Evolutionary conservation across 2,797 vertebrate genomes (phyloP).

Genomic region (Sebastes nivosus): DNA sequence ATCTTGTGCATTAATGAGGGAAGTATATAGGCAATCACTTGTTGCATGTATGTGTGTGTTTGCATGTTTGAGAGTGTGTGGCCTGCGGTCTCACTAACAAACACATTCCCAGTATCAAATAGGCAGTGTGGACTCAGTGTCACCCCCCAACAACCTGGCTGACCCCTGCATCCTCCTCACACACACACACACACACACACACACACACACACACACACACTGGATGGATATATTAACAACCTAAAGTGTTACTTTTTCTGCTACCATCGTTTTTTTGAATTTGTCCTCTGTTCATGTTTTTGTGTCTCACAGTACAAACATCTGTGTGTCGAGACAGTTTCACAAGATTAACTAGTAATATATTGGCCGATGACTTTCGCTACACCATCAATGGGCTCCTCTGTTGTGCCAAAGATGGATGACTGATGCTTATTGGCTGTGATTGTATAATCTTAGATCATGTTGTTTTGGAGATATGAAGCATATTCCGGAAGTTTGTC

Average conservation of each 20-base stretch:
- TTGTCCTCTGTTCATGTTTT: neutral
- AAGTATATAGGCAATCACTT: neutral
- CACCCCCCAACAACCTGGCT: constrained; percentile 48
- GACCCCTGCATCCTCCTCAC: constrained; percentile 29
- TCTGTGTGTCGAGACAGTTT: too few species aligned
- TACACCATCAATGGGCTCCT: neutral
- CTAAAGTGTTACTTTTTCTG: neutral
- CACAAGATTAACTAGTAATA: neutral
- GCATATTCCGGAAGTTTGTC: too few species aligned
- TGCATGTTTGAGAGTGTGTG: constrained; percentile 4
- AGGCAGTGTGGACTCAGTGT: constrained; percentile 48
- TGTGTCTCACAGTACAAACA: neutral
- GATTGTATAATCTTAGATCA: neutral
- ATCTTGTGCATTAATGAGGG: neutral
- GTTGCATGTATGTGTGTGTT: neutral
- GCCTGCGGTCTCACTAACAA: constrained; percentile 23
- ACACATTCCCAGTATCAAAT: constrained; percentile 37
- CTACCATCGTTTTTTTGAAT: neutral
- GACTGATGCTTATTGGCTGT: neutral
- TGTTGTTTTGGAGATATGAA: neutral
- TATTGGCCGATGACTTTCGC: neutral
- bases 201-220: neutral
- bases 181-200: too few species aligned
- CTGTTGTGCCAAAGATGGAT: neutral
- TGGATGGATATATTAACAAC: neutral